Evolutionary conservation across 2,797 vertebrate genomes (phyloP).

Genomic region (Sorex maritimensis): DNA sequence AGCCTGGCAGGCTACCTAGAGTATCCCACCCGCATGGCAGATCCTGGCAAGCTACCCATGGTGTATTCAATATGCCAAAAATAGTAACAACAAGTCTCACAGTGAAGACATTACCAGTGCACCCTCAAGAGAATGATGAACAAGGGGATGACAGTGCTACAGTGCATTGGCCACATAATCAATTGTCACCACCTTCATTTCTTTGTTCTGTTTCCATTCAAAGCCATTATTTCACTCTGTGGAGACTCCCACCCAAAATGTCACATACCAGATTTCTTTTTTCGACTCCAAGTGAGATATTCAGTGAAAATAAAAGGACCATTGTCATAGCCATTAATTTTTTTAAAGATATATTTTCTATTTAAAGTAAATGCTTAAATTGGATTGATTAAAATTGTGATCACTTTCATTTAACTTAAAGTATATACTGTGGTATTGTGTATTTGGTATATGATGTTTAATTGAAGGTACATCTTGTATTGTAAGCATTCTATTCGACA

Average conservation of each 20-base stretch:
- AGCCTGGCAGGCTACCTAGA: no score
- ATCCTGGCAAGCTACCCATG: no score
- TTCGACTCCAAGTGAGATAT: background rate
- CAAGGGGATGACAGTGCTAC: no score
- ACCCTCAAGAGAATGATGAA: no score
- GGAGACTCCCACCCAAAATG: background rate
- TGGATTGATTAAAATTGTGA: background rate
- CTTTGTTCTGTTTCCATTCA: background rate
- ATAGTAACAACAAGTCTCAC: no score
- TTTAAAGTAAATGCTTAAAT: constrained; percentile 15
- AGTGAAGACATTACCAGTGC: no score
- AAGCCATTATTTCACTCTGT: background rate
- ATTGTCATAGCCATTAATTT: background rate
- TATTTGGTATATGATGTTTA: background rate
- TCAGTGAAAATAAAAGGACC: background rate
- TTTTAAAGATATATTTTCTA: constrained; percentile 14
- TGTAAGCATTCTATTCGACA: background rate
- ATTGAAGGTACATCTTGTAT: background rate
- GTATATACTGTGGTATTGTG: background rate
- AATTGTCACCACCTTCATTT: background rate
- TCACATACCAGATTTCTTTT: background rate
- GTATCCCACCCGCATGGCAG: no score
- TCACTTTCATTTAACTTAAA: constrained; percentile 16
- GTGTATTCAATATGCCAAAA: no score
- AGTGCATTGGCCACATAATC: background rate